A percentile compares a stretch with the other conserved stretches of the same genome.
These are phyloP conservation scores for Thera britannica DNA, from an alignment of 2,888 invertebrate species.

Conservation along the genomic window DNA sequence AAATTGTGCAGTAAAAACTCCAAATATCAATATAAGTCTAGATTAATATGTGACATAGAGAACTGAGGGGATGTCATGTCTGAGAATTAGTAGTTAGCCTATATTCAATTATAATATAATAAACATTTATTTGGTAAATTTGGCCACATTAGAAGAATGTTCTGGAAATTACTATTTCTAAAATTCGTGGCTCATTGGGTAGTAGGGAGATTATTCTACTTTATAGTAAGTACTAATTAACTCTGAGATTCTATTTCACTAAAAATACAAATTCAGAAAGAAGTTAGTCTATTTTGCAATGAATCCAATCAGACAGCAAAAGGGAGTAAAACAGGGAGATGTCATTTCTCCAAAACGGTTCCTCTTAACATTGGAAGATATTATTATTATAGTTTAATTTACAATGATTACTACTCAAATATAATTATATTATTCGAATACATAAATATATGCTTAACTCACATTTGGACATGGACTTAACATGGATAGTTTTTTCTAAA, in stretches of 20 bases:
- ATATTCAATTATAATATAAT: background rate
- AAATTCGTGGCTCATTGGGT: background rate
- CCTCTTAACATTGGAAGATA: too few relatives aligned
- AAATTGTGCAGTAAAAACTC: background rate
- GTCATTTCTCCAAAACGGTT: too few relatives aligned
- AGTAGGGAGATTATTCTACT: background rate
- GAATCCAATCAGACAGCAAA: too few relatives aligned
- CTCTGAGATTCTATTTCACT: background rate
- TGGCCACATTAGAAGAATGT: background rate
- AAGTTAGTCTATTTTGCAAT: too few relatives aligned
- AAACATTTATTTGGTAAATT: background rate
- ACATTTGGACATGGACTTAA: too few relatives aligned
- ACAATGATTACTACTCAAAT: too few relatives aligned
- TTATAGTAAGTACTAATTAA: background rate
- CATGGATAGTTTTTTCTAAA: too few relatives aligned
- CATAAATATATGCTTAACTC: too few relatives aligned
- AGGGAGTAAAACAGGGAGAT: too few relatives aligned
- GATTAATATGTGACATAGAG: background rate
- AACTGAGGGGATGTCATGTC: background rate
- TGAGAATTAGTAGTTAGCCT: background rate
- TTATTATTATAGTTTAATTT: too few relatives aligned
- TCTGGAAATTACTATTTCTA: background rate
- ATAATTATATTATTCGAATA: too few relatives aligned
- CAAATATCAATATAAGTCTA: background rate
- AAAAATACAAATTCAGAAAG: too few relatives aligned